These are phyloP conservation scores for Mungos mungo DNA, from an alignment of 2,113 vertebrate genomes.

Conservation along the genomic window DNA sequence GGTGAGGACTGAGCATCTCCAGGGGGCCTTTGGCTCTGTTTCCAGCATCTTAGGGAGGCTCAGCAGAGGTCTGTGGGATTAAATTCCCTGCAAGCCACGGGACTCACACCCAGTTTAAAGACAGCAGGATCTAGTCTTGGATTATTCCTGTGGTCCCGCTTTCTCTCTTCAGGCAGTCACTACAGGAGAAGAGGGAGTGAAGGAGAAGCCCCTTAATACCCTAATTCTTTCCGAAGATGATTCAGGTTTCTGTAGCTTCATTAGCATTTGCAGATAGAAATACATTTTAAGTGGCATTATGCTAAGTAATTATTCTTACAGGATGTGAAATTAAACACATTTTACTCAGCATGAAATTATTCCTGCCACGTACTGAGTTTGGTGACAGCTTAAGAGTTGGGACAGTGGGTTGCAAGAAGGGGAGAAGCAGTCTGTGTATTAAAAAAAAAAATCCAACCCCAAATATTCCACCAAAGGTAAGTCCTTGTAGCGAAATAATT, in stretches of 20 bases:
- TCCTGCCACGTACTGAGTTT: conserved; percentile 82
- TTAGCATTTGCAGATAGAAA: conserved; percentile 85
- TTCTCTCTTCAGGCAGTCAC: conserved; percentile 45
- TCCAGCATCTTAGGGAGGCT: neutral
- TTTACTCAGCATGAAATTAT: conserved; percentile 88
- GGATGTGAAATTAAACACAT: conserved; percentile 88
- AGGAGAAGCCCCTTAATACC: conserved; percentile 53
- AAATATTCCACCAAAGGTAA: conserved; percentile 84
- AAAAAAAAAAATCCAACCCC: neutral
- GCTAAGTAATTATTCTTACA: conserved; percentile 89
- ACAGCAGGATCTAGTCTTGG: neutral
- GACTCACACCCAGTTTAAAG: neutral
- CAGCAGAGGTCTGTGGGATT: neutral
- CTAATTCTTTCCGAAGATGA: conserved; percentile 70
- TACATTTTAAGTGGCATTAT: conserved; percentile 88
- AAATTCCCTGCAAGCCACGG: neutral
- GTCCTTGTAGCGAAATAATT: conserved; percentile 85
- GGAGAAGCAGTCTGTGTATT: conserved; percentile 44
- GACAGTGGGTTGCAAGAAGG: conserved; percentile 72
- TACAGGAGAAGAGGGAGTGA: neutral
- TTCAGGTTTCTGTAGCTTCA: conserved; percentile 80
- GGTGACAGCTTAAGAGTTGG: conserved; percentile 84
- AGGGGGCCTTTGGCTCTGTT: neutral
- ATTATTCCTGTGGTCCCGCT: neutral
- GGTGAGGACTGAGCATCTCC: neutral